Base-by-base conservation (phyloP, 2,888 invertebrate genomes). In the Icerya purchasi region DNA sequence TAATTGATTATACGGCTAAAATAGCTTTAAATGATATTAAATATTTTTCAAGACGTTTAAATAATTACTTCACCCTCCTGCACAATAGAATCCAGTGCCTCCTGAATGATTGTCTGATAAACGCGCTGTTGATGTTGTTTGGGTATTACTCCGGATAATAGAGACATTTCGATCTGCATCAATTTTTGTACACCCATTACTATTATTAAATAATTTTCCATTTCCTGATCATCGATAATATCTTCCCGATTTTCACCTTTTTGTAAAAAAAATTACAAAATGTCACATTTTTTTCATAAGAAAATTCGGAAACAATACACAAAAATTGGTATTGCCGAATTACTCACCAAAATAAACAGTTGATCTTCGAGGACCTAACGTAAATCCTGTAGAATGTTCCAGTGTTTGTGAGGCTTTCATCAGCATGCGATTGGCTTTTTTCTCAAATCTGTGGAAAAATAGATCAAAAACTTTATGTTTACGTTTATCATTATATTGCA, bases 141-240 rank as follows among this genome's bases (percentile, higher is more conserved):
- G 8, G 90, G 87, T 68, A 94, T 83, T 8, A 94, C 84, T 36
- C 86, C 87, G 56, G 83, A 79, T 77, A 93, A 84, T 36, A 86
- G 72, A 56, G 82, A 77, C 64, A 86, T 81, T 72, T 96, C 94
- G 71, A 85, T 84, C 66, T 91, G 85, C 77, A 93, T 86, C 20
- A 94, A 74, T 61, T 86, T 82, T 63, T 86, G 83, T 61, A 92
- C 74, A 1, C 86, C 88, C 36, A 87, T 82, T 2, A 92, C 81
- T 67, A 87, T 78, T 53, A 86, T 79, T 62, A 92, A 73, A 71
- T 87, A 89, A 69, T 84, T 82, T 67, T 88, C 86, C 75, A 86
- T 80, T 72, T 89, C 89, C 67, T 84, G 81, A 69, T 87, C 87
- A 59, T 82, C 83, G 64, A 82, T 75, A 5, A 74, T 68, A 64